Base-by-base conservation (phyloP, 1,140 invertebrate genomes). In the Brachystomella parvula region DNA sequence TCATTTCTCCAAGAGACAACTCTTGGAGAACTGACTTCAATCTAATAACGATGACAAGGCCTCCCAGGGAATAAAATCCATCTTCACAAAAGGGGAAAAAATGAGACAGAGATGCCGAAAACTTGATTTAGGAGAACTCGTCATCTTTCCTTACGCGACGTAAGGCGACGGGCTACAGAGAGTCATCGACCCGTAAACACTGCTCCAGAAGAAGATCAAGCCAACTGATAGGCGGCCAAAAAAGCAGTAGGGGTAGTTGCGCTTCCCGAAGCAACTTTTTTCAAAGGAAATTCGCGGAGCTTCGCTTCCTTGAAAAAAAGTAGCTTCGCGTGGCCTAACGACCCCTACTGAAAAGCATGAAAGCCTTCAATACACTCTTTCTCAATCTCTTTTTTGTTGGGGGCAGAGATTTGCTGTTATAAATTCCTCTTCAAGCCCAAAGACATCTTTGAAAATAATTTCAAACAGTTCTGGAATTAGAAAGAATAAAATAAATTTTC, bases 181-280 rank as follows among this genome's bases (percentile, higher is more conserved):
- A 53, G 49, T 53, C 49, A 53, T 53, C 49, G 49, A 53, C 49
- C 49, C 49, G 24, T 53, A 53, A 53, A 53, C 49, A 19, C 49
- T 24, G n/a, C n/a, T n/a, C n/a, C n/a, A n/a, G n/a, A n/a, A 15
- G 15, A 53, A 53, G 49, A 53, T 53, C 24, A 6, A 26, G 49
- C 6, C 12, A 24, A 15, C 24, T 53, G 49, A 53, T 53, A 53
- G 12, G 24, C 3, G 3, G 24, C 6, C 49, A 15, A 53, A 53
- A n/a, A n/a, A n/a, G n/a, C n/a, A n/a, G n/a, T n/a, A n/a, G n/a
- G n/a, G n/a, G n/a, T n/a, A n/a, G n/a, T n/a, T n/a, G 49, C 39
- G 39, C n/a, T 44, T 44, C n/a, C n/a, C 39, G 9, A 9, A 12
- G 39, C n/a, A 9, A 44, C 9, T n/a, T 17, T 53, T 24, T 24